Percentiles rank a stretch among this genome's conserved stretches.
These are phyloP conservation scores for Catharus bicknelli DNA, from an alignment of 2,113 vertebrate genomes.

Conservation along the genomic window DNA sequence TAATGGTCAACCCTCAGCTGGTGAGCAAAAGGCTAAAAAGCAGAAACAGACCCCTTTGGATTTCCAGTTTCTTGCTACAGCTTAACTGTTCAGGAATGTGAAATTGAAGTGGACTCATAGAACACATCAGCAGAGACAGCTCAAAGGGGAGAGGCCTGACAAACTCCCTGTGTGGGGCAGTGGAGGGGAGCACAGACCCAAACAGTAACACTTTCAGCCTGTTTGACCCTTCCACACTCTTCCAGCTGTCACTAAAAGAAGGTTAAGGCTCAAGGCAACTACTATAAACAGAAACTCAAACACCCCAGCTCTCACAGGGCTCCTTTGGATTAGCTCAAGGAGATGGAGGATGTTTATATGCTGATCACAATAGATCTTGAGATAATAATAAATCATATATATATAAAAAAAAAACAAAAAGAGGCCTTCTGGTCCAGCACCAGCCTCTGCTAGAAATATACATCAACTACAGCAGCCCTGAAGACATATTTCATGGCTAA, in stretches of 20 bases:
- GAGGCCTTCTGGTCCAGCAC: constrained; percentile 60
- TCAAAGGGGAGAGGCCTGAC: neutral
- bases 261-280: constrained; percentile 66
- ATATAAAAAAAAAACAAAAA: neutral
- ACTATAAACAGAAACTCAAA: constrained; percentile 39
- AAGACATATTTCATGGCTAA: constrained; percentile 17
- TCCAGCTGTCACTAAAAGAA: constrained; percentile 24
- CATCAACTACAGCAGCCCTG: constrained; percentile 56
- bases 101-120: constrained; percentile 43
- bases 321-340: constrained; percentile 26
- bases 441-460: constrained; percentile 63
- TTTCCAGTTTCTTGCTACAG: constrained; percentile 65
- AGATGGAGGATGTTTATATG: constrained; percentile 24
- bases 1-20: constrained; percentile 14
- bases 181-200: neutral
- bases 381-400: constrained; percentile 46
- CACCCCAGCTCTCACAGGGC: constrained; percentile 35
- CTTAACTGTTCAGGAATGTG: constrained; percentile 60
- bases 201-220: neutral
- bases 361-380: constrained; percentile 46
- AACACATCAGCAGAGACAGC: constrained; percentile 18
- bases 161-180: neutral
- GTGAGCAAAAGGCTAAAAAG: neutral
- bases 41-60: constrained; percentile 35
- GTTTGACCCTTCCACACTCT: neutral